Conservation (phyloP, 2,113 vertebrate species). For the Cygnus buccinator region DNA sequence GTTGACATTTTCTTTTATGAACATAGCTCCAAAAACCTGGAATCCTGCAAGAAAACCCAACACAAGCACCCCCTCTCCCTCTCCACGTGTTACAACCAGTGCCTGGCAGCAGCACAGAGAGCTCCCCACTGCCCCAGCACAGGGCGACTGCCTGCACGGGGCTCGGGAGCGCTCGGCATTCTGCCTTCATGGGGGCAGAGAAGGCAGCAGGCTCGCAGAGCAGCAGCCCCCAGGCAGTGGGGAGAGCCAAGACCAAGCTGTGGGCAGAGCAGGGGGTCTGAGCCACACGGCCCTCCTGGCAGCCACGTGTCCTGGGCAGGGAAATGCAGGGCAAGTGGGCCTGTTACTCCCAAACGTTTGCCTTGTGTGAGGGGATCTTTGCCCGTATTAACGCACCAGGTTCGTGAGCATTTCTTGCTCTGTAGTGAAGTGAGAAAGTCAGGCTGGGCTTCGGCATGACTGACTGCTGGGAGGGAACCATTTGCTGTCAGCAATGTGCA, state of each 20-base stretch:
- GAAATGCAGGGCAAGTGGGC: not conserved
- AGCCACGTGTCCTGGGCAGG: not conserved
- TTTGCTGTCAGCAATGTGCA: not conserved
- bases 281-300: not conserved
- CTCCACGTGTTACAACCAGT: rapidly evolving
- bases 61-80: not conserved
- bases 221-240: not conserved
- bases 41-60: not conserved
- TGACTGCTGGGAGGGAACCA: not conserved
- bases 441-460: not conserved
- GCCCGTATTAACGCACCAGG: rapidly evolving
- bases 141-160: rapidly evolving
- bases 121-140: not conserved
- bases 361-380: not conserved
- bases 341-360: not conserved
- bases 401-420: not conserved
- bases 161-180: not conserved
- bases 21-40: not conserved
- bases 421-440: not conserved
- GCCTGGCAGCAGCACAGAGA: not conserved
- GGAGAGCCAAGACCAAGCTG: not conserved
- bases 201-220: not conserved
- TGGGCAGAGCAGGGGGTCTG: not conserved
- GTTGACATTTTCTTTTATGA: not conserved
- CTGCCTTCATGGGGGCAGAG: not conserved